A percentile compares a stretch with the other conserved stretches of the same genome.
phyloP scores from a whole-genome alignment of 2,797 vertebrate genomes.

The Streptopelia turtur region DNA sequence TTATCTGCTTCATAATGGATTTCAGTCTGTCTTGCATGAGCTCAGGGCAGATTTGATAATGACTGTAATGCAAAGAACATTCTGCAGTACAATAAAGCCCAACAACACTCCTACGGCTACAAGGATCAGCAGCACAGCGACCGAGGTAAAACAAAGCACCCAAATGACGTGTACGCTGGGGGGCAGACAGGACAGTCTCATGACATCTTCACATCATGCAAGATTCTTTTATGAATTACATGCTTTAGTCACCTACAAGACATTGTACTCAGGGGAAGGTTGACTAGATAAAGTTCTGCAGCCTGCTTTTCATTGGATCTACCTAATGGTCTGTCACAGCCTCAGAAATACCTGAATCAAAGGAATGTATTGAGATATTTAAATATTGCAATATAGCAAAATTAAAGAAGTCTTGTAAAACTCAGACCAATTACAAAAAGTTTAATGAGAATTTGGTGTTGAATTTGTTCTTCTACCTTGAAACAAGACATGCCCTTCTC shows the following conservation, averaged over 20 bases:
- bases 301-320: background rate
- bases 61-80: background rate
- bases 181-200: background rate
- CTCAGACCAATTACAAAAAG: background rate
- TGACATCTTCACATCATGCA: background rate
- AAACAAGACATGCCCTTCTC: background rate
- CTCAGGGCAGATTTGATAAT: background rate
- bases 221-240: background rate
- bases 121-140: background rate
- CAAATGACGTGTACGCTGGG: background rate
- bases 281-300: background rate
- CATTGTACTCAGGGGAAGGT: background rate
- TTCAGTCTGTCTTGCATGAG: background rate
- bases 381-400: background rate
- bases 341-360: background rate
- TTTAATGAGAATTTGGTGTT: background rate
- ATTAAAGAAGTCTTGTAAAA: background rate
- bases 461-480: background rate
- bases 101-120: background rate
- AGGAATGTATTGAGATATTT: background rate
- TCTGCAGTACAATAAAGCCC: background rate
- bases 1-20: background rate
- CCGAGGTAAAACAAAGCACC: background rate
- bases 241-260: background rate
- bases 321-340: background rate